Evolutionary conservation across 2,888 invertebrate genomes (phyloP).

Genomic region (Melinopterus prodromus): DNA sequence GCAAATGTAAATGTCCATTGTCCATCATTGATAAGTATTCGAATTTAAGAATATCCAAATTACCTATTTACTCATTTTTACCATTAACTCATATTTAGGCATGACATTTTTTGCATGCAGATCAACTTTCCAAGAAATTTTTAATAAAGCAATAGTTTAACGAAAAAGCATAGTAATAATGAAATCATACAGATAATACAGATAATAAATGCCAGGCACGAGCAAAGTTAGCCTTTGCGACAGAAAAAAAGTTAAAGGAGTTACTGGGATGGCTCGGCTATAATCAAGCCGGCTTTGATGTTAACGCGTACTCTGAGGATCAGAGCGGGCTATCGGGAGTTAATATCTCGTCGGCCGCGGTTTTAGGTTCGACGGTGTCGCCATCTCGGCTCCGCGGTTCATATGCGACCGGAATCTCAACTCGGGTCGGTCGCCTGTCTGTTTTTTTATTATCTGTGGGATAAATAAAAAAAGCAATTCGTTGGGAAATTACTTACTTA

Average conservation of each 20-base stretch:
- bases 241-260: not conserved
- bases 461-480: slow-evolving; percentile 53
- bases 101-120: too few relatives aligned
- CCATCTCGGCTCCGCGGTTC: slow-evolving; percentile 9
- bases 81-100: too few relatives aligned
- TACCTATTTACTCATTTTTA: too few relatives aligned
- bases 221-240: not conserved
- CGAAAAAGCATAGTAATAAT: not conserved
- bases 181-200: not conserved
- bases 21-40: too few relatives aligned
- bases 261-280: not conserved
- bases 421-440: not conserved
- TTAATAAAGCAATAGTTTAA: not conserved
- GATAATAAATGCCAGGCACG: not conserved
- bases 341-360: slow-evolving; percentile 42
- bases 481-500: slow-evolving; percentile 55
- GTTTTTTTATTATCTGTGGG: slow-evolving; percentile 38
- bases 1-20: too few relatives aligned
- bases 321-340: slow-evolving; percentile 45
- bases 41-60: too few relatives aligned
- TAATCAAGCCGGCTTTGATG: slow-evolving; percentile 45
- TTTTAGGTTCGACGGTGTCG: not conserved
- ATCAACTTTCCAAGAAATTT: not conserved
- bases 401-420: slow-evolving; percentile 7
- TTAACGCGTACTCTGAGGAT: slow-evolving; percentile 34